Evolutionary conservation across 1,140 invertebrate species (phyloP).

Genomic region (Panagrolaimus sp.): DNA sequence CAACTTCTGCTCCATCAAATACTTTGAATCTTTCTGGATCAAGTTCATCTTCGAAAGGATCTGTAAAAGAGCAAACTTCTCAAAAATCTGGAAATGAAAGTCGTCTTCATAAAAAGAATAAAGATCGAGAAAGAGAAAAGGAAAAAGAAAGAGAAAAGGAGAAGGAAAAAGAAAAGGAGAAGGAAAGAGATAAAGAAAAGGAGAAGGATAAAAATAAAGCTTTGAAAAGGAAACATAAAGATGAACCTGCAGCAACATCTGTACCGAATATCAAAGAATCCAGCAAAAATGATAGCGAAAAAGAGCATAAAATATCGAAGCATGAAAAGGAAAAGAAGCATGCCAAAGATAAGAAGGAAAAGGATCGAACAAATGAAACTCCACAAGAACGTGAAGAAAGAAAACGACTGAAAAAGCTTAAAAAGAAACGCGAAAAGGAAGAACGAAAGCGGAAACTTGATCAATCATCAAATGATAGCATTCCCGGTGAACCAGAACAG

Average conservation of each 20-base stretch:
- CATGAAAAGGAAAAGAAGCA: neutral
- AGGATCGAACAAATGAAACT: neutral
- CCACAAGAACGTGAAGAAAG: conserved; percentile 3
- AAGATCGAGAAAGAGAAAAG: neutral
- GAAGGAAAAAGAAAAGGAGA: neutral
- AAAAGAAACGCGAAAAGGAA: neutral
- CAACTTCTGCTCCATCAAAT: neutral
- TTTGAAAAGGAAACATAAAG: neutral
- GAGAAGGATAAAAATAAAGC: neutral
- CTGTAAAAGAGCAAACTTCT: neutral
- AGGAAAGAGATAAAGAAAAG: neutral
- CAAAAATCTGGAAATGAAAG: neutral
- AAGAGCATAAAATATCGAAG: neutral
- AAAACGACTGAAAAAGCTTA: neutral
- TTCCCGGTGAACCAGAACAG: neutral
- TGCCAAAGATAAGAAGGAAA: neutral
- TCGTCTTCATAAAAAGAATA: neutral
- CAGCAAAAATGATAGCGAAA: neutral
- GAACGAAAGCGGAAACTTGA: neutral
- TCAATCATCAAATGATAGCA: neutral
- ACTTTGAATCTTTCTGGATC: neutral
- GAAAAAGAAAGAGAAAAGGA: conserved; percentile 1
- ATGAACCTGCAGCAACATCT: neutral
- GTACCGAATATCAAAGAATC: too few relatives aligned
- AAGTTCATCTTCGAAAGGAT: neutral